Base-by-base conservation (phyloP, 2,888 invertebrate species). In the Coenonympha arcania region DNA sequence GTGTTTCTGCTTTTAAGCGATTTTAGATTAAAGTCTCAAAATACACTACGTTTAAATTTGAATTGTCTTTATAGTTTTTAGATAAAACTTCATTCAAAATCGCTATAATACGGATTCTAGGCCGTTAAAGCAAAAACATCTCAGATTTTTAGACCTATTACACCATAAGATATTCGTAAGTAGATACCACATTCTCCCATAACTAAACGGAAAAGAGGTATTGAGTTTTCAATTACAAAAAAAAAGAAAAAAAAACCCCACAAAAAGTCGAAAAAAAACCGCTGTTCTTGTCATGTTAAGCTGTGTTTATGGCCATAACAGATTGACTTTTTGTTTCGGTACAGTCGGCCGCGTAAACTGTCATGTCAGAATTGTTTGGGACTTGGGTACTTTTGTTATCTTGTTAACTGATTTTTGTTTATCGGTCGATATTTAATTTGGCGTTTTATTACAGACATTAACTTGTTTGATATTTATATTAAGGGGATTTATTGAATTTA, bases 241-340 rank as follows among this genome's bases (percentile, higher is more conserved):
- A 41, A 41, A 8, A 4, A 9, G 3, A 26, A 41, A 40, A 40
- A 40, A 40, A 40, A 39, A 13, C 5, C 2, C 18, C 16, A 19
- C 52, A 58, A 56, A 53, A 55, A 46, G 34, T 30, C 31, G 9
- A 42, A 53, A 57, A 58, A 57, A 52, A 54, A 54, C 34, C 22
- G 30, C 34, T 61, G 61, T 58, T 52, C 58, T 52, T 58, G 59
- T 61, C 61, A 54, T 58, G 61, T 58, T 59, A 52, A 50, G 50
- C 48, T 55, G 56, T 55, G 61, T 59, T 57, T 60, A 61, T 58
- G 57, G 58, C 55, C 37, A 57, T 60, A 58, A 62, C 61, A 60
- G 64, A 61, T 63, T 61, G 63, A 59, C 60, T 62, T 61, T 56
- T 56, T 52, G 39, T 54, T 54, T 4, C 26, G 18, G 61, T 64